Evolutionary conservation across 2,797 vertebrate species (phyloP).

Genomic region (Chiroxiphia lanceolata): DNA sequence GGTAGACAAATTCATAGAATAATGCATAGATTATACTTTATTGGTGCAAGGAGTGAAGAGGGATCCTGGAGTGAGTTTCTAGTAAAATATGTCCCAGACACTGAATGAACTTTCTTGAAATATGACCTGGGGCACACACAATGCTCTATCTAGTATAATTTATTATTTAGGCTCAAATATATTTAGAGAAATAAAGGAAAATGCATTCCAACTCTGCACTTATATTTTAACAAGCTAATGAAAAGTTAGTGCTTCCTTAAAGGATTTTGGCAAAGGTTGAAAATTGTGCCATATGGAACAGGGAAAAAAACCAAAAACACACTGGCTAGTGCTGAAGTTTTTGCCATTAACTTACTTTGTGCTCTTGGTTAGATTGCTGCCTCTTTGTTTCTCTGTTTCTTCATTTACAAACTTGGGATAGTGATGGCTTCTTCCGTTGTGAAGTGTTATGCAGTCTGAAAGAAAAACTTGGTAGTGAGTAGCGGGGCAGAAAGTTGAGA

Average conservation of each 20-base stretch:
- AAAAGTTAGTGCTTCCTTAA: neutral
- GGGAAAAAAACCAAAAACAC: neutral
- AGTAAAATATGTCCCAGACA: neutral
- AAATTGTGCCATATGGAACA: neutral
- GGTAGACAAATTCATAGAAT: neutral
- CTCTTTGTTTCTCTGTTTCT: neutral
- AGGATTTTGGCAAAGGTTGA: neutral
- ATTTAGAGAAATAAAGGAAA: neutral
- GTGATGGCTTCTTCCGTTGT: neutral
- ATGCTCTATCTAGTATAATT: neutral
- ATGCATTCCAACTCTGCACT: neutral
- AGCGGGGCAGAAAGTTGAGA: neutral
- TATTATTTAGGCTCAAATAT: neutral
- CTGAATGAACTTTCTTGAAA: neutral
- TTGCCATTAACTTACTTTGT: neutral
- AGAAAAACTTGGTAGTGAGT: neutral
- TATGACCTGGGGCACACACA: rapidly evolving
- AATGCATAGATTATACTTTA: neutral
- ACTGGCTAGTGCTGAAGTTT: neutral
- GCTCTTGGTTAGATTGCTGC: neutral
- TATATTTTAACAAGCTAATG: neutral
- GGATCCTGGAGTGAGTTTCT: neutral
- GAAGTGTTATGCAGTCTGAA: neutral
- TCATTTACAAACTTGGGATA: neutral
- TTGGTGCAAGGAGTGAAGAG: neutral